These are phyloP conservation scores for Steromphala cineraria DNA, from an alignment of 2,888 invertebrate genomes.

Conservation along the genomic window DNA sequence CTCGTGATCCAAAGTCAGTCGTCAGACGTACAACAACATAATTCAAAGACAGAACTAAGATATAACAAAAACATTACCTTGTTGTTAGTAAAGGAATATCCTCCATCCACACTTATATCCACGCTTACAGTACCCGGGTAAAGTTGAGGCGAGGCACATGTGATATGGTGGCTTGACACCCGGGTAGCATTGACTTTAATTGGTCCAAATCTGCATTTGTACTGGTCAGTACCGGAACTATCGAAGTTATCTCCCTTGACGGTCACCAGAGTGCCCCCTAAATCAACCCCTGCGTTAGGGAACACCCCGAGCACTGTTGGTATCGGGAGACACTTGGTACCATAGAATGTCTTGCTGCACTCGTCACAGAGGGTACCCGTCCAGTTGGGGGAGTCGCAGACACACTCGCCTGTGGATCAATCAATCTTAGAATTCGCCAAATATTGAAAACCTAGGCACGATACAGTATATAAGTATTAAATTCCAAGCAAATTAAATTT, in stretches of 20 bases:
- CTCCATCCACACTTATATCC: conserved; percentile 36
- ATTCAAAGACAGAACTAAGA: too few relatives aligned
- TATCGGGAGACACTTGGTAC: conserved; percentile 44
- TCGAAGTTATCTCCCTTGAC: conserved; percentile 36
- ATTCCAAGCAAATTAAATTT: too few relatives aligned
- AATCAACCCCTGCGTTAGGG: conserved; percentile 41
- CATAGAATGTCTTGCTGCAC: conserved; percentile 49
- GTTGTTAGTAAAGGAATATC: conserved; percentile 28
- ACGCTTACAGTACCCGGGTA: conserved; percentile 25
- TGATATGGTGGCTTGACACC: conserved; percentile 21
- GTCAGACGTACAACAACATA: too few relatives aligned
- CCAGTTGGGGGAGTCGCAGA: conserved; percentile 42
- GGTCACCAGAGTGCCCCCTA: conserved; percentile 38
- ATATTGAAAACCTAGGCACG: too few relatives aligned
- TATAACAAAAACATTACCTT: too few relatives aligned
- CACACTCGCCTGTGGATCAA: conserved; percentile 35
- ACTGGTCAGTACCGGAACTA: conserved; percentile 23
- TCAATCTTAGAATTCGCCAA: too few relatives aligned
- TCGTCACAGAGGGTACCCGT: conserved; percentile 43
- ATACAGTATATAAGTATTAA: too few relatives aligned
- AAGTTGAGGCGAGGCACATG: conserved; percentile 29
- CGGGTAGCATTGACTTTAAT: neutral
- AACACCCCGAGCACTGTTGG: conserved; percentile 32
- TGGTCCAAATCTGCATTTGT: conserved; percentile 29
- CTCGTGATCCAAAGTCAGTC: too few relatives aligned